Evolutionary conservation across 2,888 invertebrate genomes (phyloP), one percentile per base, ranked within the genome.

Genomic region (Hybos culiciformis): DNA sequence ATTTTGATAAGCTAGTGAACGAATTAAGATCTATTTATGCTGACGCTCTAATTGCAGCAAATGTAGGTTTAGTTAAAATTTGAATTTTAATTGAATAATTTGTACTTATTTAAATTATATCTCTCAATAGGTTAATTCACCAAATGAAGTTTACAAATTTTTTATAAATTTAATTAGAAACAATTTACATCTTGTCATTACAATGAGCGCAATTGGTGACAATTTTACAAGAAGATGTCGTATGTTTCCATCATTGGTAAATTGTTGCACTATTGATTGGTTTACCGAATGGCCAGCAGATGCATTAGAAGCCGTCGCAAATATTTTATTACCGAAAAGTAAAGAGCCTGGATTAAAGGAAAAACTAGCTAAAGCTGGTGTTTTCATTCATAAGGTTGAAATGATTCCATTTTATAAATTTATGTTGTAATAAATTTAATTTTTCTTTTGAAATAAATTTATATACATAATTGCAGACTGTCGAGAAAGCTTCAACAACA

Each of bases 191-290:
- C 73, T 91, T 26, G 84, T 87, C 41, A 73, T 91, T 39, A 88
- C 88, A 48, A 88, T 91, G 88, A 87, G 86, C 59, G 90, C 91
- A 0, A 84, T 90, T 2, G 90, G 90, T 1, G 86, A 85, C 59
- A 79, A 85, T 0, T 91, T 91, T 63, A 80, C 87, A 48, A 78
- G 85, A 32, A 75, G 92, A 7, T 85, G 92, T 54, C 78, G 92
- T 34, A 91, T 92, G 85, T 94, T 92, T 61, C 94, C 93, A 0
- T 91, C 92, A 0, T 69, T 94, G 49, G 85, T 91, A 6, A 93
- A 92, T 66, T 92, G 91, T 59, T 92, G 91, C 57, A 90, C 90
- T 0, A 91, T 93, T 45, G 90, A 93, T 61, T 93, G 93, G 92
- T 92, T 90, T 62, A 80, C 80, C 2, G 86, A 85, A 55, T 92